A percentile compares a stretch with the other conserved stretches of the same genome.
Evolutionary conservation across 2,888 invertebrate species (phyloP).

Genomic region (Balanococcus diminutus): DNA sequence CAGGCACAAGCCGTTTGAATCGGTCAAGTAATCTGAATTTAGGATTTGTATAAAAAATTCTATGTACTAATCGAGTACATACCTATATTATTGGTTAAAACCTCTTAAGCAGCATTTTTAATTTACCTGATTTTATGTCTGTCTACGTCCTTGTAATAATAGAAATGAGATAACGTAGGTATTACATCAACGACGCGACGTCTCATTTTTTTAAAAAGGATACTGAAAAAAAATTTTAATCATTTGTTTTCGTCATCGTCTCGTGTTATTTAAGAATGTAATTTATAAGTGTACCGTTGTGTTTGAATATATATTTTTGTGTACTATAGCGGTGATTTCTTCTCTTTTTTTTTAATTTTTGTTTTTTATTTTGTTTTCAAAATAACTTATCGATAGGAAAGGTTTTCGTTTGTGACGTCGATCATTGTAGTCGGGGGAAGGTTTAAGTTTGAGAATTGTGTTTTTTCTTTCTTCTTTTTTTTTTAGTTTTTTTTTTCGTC

Average conservation of each 20-base stretch:
- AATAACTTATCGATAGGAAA: slow-evolving; percentile 13
- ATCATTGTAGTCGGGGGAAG: slow-evolving; percentile 35
- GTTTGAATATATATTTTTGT: slow-evolving; percentile 54
- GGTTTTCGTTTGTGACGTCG: not conserved
- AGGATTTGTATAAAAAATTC: not conserved
- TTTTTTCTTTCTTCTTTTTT: not conserved
- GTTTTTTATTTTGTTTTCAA: slow-evolving; percentile 37
- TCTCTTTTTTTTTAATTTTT: not conserved
- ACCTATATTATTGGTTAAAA: slow-evolving; percentile 43
- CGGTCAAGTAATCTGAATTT: not conserved
- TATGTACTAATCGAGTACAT: slow-evolving; percentile 38
- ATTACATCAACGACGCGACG: not conserved
- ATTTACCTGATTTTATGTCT: slow-evolving; percentile 38
- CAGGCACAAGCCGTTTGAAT: not conserved
- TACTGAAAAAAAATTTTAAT: slow-evolving; percentile 47
- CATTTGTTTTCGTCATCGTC: slow-evolving; percentile 44
- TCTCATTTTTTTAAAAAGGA: slow-evolving; percentile 1
- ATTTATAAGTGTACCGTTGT: slow-evolving; percentile 50
- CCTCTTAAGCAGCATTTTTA: not conserved
- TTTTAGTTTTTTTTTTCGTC: not conserved
- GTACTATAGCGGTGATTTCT: slow-evolving; percentile 44
- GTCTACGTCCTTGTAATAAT: slow-evolving; percentile 10
- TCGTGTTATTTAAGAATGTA: slow-evolving; percentile 51
- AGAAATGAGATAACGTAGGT: not conserved
- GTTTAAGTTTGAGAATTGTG: slow-evolving; percentile 30